Evolutionary conservation across 2,888 invertebrate genomes (phyloP).

Genomic region (Nematopogon swammerdamellus): DNA sequence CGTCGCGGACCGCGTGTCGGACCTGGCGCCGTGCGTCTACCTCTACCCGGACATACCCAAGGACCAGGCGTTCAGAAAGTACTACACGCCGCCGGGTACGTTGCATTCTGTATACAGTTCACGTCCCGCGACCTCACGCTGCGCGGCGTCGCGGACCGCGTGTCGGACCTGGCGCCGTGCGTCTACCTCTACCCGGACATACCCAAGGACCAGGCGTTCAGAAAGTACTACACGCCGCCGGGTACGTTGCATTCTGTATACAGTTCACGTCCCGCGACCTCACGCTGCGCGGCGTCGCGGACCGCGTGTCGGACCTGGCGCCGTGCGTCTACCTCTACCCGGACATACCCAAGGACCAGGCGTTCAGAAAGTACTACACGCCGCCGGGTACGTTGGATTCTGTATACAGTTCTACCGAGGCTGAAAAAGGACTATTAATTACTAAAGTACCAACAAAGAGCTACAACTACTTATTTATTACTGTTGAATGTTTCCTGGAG

Average conservation of each 20-base stretch:
- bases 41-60: conserved; percentile 87
- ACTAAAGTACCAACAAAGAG: too few relatives aligned
- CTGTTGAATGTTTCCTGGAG: too few relatives aligned
- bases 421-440: too few relatives aligned
- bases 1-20: conserved; percentile 86
- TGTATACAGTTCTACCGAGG: too few relatives aligned
- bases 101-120: conserved; percentile 51
- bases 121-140: conserved; percentile 91
- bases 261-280: conserved; percentile 74
- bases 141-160: conserved; percentile 84
- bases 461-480: too few relatives aligned
- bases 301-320: conserved; percentile 83
- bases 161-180: conserved; percentile 81
- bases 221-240: conserved; percentile 81
- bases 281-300: conserved; percentile 84
- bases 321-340: conserved; percentile 83
- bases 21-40: conserved; percentile 76
- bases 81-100: conserved; percentile 79
- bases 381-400: conserved; percentile 28
- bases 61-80: conserved; percentile 84
- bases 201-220: conserved; percentile 83
- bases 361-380: conserved; percentile 89
- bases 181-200: conserved; percentile 83
- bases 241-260: too few relatives aligned
- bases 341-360: conserved; percentile 79